These are phyloP conservation scores for Leptinotarsa peninsularis DNA, from an alignment of 2,888 invertebrate genomes.

Conservation along the genomic window DNA sequence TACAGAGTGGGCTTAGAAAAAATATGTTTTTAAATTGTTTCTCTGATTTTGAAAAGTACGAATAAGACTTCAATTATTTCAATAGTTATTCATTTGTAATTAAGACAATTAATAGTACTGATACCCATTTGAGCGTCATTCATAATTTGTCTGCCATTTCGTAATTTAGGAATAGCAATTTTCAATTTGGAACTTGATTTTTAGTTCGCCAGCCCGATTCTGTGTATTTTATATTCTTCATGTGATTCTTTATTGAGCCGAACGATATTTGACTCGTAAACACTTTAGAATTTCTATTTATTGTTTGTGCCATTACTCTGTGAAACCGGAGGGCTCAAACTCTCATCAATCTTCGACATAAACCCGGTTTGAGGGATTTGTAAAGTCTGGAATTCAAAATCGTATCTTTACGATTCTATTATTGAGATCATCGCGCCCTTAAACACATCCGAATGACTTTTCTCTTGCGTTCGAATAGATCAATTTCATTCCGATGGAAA, in stretches of 20 bases:
- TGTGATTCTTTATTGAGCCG: neutral
- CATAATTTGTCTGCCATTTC: too few relatives aligned
- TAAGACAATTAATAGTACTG: too few relatives aligned
- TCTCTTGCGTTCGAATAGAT: slow-evolving; percentile 1
- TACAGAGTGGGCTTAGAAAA: neutral
- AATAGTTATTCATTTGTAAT: too few relatives aligned
- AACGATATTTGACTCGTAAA: slow-evolving; percentile 1
- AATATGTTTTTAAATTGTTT: neutral
- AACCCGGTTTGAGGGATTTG: slow-evolving; percentile 19
- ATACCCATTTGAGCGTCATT: too few relatives aligned
- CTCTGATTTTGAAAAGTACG: neutral
- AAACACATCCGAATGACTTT: neutral
- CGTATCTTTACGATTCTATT: slow-evolving; percentile 2
- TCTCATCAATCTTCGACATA: slow-evolving; percentile 9
- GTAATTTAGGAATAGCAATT: neutral
- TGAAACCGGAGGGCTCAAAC: slow-evolving; percentile 24
- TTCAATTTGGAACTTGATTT: neutral
- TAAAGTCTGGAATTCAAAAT: slow-evolving; percentile 4
- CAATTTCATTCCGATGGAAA: neutral
- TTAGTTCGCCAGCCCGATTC: neutral
- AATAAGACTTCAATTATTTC: neutral
- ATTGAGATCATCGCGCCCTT: neutral
- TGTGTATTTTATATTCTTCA: neutral
- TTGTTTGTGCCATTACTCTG: slow-evolving; percentile 13
- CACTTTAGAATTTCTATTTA: slow-evolving; percentile 6